Conservation (phyloP, 1,140 invertebrate species). For the Pseudomyrmex concolor region DNA sequence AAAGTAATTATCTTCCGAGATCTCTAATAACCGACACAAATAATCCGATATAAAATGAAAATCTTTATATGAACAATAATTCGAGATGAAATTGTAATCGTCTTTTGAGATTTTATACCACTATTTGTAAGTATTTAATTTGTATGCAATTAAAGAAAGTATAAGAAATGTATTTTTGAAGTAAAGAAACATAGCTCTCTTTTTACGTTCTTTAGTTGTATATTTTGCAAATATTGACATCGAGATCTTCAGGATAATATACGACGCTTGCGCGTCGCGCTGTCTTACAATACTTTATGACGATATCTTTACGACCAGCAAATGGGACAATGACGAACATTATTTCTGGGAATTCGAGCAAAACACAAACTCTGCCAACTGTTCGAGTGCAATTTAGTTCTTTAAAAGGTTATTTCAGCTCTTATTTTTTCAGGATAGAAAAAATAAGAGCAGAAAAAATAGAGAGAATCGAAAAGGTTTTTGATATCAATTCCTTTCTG, state of each 20-base stretch:
- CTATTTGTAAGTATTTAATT: neutral
- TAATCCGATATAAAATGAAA: neutral
- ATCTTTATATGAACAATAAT: neutral
- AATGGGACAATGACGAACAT: no score
- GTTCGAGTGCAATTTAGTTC: no score
- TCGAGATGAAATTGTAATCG: neutral
- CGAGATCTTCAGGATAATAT: slow-evolving; percentile 4
- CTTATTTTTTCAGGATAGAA: no score
- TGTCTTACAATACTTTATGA: neutral
- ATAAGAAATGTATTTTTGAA: neutral
- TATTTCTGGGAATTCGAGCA: no score
- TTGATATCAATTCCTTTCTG: no score
- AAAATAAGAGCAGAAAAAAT: no score
- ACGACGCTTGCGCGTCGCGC: neutral
- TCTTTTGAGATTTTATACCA: neutral
- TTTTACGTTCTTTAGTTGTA: no score
- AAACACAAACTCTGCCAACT: no score
- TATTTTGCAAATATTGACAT: neutral
- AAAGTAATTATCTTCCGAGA: neutral
- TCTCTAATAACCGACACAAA: neutral
- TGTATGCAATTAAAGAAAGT: neutral
- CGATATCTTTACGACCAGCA: slow-evolving; percentile 3
- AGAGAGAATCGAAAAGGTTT: no score
- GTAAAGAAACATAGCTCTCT: neutral
- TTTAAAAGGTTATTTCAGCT: no score